Evolutionary conservation across 2,113 vertebrate species (phyloP).

Genomic region (Arizona elegans): DNA sequence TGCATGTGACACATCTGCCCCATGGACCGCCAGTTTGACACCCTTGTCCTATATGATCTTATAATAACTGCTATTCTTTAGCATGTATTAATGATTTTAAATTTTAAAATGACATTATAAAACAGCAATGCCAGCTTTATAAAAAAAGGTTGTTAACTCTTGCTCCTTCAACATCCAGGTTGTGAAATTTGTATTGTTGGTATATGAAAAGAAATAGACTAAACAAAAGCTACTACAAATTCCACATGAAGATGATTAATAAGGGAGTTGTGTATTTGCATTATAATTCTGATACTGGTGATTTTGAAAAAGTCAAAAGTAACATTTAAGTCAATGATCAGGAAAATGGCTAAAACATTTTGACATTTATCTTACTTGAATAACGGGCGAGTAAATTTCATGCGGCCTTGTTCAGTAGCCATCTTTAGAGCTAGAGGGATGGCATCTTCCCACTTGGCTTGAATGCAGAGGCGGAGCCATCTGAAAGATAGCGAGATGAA

Average conservation of each 20-base stretch:
- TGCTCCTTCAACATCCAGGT: background rate
- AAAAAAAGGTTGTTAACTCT: background rate
- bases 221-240: background rate
- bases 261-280: background rate
- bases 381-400: conserved; percentile 94
- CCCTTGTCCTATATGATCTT: background rate
- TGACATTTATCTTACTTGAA: conserved; percentile 78
- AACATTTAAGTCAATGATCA: background rate
- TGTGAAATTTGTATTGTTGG: background rate
- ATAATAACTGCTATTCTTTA: background rate
- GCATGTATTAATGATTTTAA: background rate
- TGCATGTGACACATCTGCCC: no score
- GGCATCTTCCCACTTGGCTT: conserved; percentile 84
- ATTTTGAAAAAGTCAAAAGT: background rate
- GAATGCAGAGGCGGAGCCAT: conserved; percentile 91
- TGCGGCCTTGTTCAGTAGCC: conserved; percentile 92
- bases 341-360: background rate
- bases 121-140: background rate
- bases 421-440: conserved; percentile 90
- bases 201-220: background rate
- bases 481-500: conserved; percentile 60
- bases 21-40: no score
- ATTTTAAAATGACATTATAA: background rate
- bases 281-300: background rate
- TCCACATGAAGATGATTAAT: background rate